Percentiles rank a stretch among this genome's conserved stretches.
phyloP scores from a whole-genome alignment of 2,888 invertebrate genomes.

The Omphaloscelis lunosa region DNA sequence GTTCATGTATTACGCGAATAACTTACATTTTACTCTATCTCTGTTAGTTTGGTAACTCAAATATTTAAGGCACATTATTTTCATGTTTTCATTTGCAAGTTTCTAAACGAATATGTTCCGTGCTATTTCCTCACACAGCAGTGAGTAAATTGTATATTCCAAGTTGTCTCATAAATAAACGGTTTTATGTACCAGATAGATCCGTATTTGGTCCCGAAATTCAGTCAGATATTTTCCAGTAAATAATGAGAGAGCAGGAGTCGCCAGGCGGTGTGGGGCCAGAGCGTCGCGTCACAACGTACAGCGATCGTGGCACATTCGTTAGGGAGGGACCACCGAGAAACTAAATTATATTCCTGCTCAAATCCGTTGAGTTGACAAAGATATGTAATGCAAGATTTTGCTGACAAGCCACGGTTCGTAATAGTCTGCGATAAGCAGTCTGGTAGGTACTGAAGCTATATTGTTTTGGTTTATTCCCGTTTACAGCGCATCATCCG shows the following conservation, averaged over 20 bases:
- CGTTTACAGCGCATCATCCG: slow-evolving; percentile 38
- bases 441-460: neutral
- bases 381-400: slow-evolving; percentile 8
- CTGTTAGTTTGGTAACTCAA: no score
- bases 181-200: slow-evolving; percentile 41
- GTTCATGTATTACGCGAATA: neutral
- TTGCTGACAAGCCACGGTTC: neutral
- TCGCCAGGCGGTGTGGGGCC: slow-evolving; percentile 34
- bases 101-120: neutral
- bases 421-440: slow-evolving; percentile 14
- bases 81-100: neutral
- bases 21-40: neutral
- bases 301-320: slow-evolving; percentile 6
- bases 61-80: neutral
- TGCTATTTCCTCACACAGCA: slow-evolving; percentile 18
- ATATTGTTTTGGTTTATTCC: slow-evolving; percentile 36
- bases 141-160: slow-evolving; percentile 53
- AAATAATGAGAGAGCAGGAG: slow-evolving; percentile 63
- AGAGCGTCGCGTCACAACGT: slow-evolving; percentile 8
- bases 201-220: slow-evolving; percentile 48
- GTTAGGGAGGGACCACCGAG: slow-evolving; percentile 9
- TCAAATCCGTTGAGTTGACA: slow-evolving; percentile 21
- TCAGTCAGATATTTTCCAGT: slow-evolving; percentile 63
- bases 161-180: slow-evolving; percentile 60
- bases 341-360: slow-evolving; percentile 34